A percentile compares a stretch with the other conserved stretches of the same genome.
Conservation (phyloP, 2,797 vertebrate species). For the Molothrus ater region DNA sequence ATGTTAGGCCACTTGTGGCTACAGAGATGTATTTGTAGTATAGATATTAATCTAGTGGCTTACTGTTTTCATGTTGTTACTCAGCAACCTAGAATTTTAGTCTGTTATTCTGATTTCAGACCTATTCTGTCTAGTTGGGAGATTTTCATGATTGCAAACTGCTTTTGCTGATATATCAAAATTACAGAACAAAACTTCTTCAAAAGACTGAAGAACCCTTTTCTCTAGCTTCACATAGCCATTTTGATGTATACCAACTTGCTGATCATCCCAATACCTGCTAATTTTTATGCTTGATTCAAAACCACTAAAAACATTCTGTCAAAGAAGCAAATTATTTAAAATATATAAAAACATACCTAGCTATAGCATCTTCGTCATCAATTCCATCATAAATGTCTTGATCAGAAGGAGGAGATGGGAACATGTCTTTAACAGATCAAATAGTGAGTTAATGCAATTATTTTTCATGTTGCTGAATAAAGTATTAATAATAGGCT, state of each 20-base stretch:
- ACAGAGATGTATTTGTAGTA: neutral
- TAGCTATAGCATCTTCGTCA: constrained; percentile 74
- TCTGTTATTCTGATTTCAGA: neutral
- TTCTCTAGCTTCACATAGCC: neutral
- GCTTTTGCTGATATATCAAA: neutral
- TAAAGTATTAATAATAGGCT: neutral
- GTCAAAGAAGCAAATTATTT: neutral
- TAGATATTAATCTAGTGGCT: neutral
- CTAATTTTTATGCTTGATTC: neutral
- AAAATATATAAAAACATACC: constrained; percentile 71
- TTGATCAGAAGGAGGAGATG: constrained; percentile 76
- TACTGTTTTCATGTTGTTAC: neutral
- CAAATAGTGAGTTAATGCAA: neutral
- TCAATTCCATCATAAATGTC: constrained; percentile 90
- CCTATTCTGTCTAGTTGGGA: neutral
- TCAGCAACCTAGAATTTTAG: neutral
- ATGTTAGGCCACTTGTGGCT: neutral
- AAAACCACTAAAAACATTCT: neutral
- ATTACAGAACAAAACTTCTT: neutral
- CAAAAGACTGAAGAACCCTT: neutral
- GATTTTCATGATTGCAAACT: neutral
- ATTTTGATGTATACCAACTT: neutral
- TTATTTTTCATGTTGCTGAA: neutral
- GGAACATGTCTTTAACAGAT: constrained; percentile 77
- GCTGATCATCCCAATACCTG: neutral